Evolutionary conservation across 2,888 invertebrate species (phyloP), one percentile per base, ranked within the genome.

Genomic region (Aporophyla nigra): DNA sequence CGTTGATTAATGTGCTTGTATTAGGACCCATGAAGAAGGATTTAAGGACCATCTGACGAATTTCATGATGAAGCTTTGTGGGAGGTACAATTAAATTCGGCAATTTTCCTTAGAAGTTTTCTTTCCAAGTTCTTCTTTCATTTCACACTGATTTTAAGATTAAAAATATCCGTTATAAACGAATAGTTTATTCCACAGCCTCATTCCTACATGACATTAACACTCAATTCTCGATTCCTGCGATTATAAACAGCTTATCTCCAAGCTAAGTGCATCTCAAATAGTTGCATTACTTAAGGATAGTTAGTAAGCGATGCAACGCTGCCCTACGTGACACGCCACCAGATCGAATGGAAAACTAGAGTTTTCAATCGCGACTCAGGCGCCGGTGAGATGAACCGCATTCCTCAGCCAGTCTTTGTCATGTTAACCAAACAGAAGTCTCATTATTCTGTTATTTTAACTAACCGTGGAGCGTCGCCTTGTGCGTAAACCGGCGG

Each of bases 391-490:
- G 90, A 93, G 93, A 93, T 93, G 93, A 92, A 94, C 93, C 86
- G 90, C 95, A 95, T 95, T 95, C 95, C 94, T 84, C 86, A 83
- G 88, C 89, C 86, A 90, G 90, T 91, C 94, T 93, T 96, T 96
- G 96, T 96, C 94, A 95, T 95, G 95, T 93, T 94, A 96, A 96
- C 93, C 94, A 95, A 95, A 95, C 94, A 95, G 90, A 89, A 90
- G 91, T 88, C 92, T 94, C 94, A 94, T 94, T 95, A 95, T 95
- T 93, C 94, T 94, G 95, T 93, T 95, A 96, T 96, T 96, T 96
- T 96, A 96, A 96, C 94, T 93, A 94, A 92, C 91, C 95, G 92
- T 94, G 91, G 89, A 79, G 76, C 77, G 71, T 71, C 61, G 79
- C 72, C 78, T 77, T 83, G 59, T 83, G 77, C 19, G 83, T 87